phyloP scores from a whole-genome alignment of 1,140 invertebrate species.

The Adelges cooleyi region DNA sequence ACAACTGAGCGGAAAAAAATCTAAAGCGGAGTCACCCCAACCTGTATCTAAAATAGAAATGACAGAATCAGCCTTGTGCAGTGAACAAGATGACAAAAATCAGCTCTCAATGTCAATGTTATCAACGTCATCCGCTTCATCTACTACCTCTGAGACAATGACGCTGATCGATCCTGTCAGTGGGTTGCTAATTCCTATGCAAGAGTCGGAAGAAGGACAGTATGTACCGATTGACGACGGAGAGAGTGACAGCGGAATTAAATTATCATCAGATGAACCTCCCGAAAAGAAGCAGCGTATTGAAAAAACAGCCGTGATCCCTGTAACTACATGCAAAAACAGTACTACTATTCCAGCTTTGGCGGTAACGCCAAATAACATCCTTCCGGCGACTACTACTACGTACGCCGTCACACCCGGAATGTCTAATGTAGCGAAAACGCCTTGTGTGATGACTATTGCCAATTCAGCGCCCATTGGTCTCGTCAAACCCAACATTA shows the following conservation, averaged over 20 bases:
- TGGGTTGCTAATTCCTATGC: constrained; percentile 56
- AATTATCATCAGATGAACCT: constrained; percentile 16
- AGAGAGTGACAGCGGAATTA: background rate
- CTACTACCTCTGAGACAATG: constrained; percentile 42
- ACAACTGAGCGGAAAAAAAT: constrained; percentile 17
- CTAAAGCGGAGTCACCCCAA: constrained; percentile 20
- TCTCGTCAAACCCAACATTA: constrained; percentile 23
- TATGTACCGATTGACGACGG: constrained; percentile 46
- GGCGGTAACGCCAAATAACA: constrained; percentile 25
- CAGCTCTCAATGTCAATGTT: background rate
- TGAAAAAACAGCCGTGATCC: background rate
- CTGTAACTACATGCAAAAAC: background rate
- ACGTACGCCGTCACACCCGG: constrained; percentile 11
- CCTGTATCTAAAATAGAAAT: constrained; percentile 1
- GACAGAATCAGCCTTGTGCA: background rate
- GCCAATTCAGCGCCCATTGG: constrained; percentile 14
- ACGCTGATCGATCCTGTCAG: constrained; percentile 63
- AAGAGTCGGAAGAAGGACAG: constrained; percentile 58
- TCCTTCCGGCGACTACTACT: constrained; percentile 17
- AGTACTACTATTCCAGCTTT: constrained; percentile 11
- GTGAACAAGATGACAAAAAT: constrained; percentile 21
- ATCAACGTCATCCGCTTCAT: constrained; percentile 35
- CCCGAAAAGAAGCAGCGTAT: constrained; percentile 24
- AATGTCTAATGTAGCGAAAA: constrained; percentile 24
- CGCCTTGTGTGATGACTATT: constrained; percentile 10